phyloP scores from a whole-genome alignment of 1,140 invertebrate species.

The Zaprionus vittiger region DNA sequence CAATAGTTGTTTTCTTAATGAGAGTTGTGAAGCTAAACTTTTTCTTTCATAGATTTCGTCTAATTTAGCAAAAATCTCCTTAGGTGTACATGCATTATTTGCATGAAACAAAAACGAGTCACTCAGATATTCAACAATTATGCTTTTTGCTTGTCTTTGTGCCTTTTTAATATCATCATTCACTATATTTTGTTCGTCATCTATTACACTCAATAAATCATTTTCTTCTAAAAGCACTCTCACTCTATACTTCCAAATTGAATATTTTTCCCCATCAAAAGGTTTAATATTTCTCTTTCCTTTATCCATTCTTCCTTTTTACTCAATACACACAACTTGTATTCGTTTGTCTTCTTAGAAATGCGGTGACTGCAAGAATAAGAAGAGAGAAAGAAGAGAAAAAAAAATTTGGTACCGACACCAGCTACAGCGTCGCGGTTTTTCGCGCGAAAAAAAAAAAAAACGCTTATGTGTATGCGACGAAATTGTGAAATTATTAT shows the following conservation, averaged over 20 bases:
- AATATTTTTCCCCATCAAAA: background rate
- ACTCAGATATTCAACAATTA: background rate
- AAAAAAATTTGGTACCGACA: too few species aligned
- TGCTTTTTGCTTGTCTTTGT: background rate
- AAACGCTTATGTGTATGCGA: too few species aligned
- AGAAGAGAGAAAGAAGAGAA: too few species aligned
- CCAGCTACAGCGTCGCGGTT: too few species aligned
- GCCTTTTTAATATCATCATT: background rate
- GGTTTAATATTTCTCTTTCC: background rate
- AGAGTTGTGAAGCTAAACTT: conserved; percentile 76
- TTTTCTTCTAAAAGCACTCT: background rate
- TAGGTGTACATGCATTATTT: conserved; percentile 50
- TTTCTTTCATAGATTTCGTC: too few species aligned
- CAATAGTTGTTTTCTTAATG: conserved; percentile 74
- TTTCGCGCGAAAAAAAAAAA: too few species aligned
- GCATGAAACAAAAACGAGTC: conserved; percentile 1
- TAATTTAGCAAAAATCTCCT: too few species aligned
- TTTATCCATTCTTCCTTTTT: conserved; percentile 3
- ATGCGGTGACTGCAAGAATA: too few species aligned
- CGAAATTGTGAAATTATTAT: too few species aligned
- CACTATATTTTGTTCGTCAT: too few species aligned
- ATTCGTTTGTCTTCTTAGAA: too few species aligned
- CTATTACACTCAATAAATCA: background rate
- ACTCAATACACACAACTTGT: too few species aligned
- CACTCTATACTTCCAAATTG: background rate